Percentiles rank a stretch among this genome's conserved stretches.
Conservation (phyloP, 2,113 vertebrate species). For the Nycticebus coucang region DNA sequence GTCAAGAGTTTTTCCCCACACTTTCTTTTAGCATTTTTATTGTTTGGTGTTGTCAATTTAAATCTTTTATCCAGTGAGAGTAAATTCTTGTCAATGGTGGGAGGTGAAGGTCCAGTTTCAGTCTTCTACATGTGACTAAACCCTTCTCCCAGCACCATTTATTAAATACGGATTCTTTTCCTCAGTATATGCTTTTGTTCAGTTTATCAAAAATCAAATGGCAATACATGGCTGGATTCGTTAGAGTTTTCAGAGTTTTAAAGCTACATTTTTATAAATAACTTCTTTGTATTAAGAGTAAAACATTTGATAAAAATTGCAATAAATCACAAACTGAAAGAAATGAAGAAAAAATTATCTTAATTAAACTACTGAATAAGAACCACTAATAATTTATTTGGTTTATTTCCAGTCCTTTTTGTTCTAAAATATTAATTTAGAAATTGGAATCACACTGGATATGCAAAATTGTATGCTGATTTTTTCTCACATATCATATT, state of each 20-base stretch:
- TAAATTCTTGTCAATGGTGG: too few relatives aligned
- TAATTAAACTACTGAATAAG: not conserved
- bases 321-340: not conserved
- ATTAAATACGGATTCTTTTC: too few relatives aligned
- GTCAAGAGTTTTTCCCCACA: too few relatives aligned
- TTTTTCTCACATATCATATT: not conserved
- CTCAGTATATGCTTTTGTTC: too few relatives aligned
- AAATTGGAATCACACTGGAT: conserved; percentile 5
- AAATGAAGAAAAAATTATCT: conserved; percentile 1
- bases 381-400: not conserved
- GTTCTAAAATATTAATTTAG: not conserved
- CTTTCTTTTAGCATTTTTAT: too few relatives aligned
- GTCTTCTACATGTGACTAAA: too few relatives aligned
- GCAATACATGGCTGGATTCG: too few relatives aligned
- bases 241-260: conserved; percentile 23
- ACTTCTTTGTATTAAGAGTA: not conserved
- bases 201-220: too few relatives aligned
- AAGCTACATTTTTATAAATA: not conserved
- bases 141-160: too few relatives aligned
- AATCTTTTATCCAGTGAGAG: too few relatives aligned
- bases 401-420: not conserved
- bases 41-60: too few relatives aligned
- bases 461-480: not conserved
- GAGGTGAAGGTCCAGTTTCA: too few relatives aligned
- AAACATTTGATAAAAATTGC: not conserved